A percentile compares a stretch with the other conserved stretches of the same genome.
These are phyloP conservation scores for Patella pellucida DNA, from an alignment of 2,888 invertebrate species.

Conservation along the genomic window DNA sequence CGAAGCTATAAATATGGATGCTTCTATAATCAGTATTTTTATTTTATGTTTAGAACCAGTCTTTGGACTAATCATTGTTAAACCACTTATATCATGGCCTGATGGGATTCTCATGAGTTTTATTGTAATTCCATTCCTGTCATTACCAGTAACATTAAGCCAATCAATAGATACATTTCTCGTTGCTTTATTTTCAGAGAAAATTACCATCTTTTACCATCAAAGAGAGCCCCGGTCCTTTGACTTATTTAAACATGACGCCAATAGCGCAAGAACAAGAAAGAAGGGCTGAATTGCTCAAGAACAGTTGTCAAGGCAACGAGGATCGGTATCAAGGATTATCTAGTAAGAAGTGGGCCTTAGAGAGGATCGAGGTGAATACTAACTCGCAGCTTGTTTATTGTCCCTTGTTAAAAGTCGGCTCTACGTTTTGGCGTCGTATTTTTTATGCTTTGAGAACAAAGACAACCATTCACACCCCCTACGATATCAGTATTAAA, in stretches of 20 bases:
- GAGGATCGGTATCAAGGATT: constrained; percentile 11
- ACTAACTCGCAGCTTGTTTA: constrained; percentile 37
- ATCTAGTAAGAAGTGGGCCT: constrained; percentile 21
- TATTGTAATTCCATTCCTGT: too few relatives aligned
- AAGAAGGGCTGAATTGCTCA: neutral
- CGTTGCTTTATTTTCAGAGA: neutral
- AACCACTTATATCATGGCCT: too few relatives aligned
- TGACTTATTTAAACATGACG: neutral
- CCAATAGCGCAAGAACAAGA: neutral
- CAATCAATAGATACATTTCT: too few relatives aligned
- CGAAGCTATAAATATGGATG: too few relatives aligned
- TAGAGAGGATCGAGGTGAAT: constrained; percentile 31
- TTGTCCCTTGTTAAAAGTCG: constrained; percentile 55
- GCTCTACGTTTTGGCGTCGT: constrained; percentile 51
- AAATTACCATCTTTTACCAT: constrained; percentile 5
- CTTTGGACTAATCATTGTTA: too few relatives aligned
- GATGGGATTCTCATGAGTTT: too few relatives aligned
- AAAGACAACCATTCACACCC: constrained; percentile 27
- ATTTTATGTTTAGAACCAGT: too few relatives aligned
- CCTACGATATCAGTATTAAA: constrained; percentile 31
- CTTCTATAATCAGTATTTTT: too few relatives aligned
- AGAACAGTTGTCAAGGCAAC: constrained; percentile 13
- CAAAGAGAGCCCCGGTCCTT: neutral
- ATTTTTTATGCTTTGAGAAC: constrained; percentile 37
- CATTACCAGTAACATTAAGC: too few relatives aligned